phyloP scores from a whole-genome alignment of 2,888 invertebrate species.

The Hesperia comma region DNA sequence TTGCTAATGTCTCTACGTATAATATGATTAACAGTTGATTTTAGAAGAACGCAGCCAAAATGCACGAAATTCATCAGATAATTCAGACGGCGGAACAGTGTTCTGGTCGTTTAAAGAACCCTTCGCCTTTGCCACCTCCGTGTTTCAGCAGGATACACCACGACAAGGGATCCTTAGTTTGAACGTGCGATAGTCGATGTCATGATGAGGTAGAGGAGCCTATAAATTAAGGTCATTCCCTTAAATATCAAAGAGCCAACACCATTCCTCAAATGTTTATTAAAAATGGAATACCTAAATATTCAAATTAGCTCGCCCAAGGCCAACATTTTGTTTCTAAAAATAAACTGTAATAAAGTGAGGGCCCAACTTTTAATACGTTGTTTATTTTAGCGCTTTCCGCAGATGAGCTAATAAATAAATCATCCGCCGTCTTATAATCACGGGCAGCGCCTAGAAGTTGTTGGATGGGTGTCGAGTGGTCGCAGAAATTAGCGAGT shows the following conservation, averaged over 20 bases:
- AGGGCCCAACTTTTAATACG: slow-evolving; percentile 28
- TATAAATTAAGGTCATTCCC: background rate
- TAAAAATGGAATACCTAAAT: slow-evolving; percentile 23
- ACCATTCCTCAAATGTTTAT: slow-evolving; percentile 40
- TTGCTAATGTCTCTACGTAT: no score
- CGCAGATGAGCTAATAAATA: slow-evolving; percentile 59
- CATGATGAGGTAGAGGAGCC: no score
- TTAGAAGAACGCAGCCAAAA: no score
- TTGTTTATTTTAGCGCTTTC: slow-evolving; percentile 34
- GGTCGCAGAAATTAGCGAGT: slow-evolving; percentile 79
- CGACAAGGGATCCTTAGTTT: no score
- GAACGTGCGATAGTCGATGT: no score
- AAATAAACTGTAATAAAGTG: slow-evolving; percentile 20
- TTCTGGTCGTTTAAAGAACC: no score
- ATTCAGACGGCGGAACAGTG: no score
- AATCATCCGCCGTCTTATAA: slow-evolving; percentile 70
- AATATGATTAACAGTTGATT: no score
- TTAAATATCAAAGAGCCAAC: slow-evolving; percentile 36
- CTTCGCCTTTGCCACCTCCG: no score
- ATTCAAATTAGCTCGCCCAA: slow-evolving; percentile 25
- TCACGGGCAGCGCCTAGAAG: slow-evolving; percentile 71
- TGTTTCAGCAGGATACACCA: no score
- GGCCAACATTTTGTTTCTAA: slow-evolving; percentile 14
- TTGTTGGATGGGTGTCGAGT: slow-evolving; percentile 70
- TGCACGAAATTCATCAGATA: no score